Base-by-base conservation (phyloP, 2,797 vertebrate genomes). In the Falco novaeseelandiae region DNA sequence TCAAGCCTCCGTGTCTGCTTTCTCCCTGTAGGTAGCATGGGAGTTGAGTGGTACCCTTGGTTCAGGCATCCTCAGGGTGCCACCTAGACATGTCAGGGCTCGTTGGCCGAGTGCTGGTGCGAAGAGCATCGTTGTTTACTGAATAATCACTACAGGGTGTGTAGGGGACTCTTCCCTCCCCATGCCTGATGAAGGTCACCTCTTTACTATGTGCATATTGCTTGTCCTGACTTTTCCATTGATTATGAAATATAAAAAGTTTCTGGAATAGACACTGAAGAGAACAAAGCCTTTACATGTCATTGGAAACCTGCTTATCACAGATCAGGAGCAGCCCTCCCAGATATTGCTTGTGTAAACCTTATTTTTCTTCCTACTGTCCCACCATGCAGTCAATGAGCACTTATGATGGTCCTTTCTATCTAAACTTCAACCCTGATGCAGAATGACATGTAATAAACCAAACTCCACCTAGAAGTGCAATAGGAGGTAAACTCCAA, bases 281-380 rank as follows among this genome's bases (percentile, higher is more conserved):
- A 79, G 9, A 95, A 44, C 83, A 38, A 88, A 82, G 46, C 29
- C 78, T 42, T 96, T 93, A 72, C 73, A 87, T 26, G 11, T 94
- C 42, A 78, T 74, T 62, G 71, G 93, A 96, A 96, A 96, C 67
- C 63, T 95, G 26, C 63, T 96, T 8, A 85, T 90, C 29, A 82
- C 93, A 48, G 74, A 92, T 65, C 14, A 63, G 54, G 96, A 87
- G 63, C 65, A 5, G 27, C 8, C 54, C 7, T 93, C 90, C 48
- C 12, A 67, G 59, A 92, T 58, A 22, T 42, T 86, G 32, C 18
- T 76, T 22, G 58, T 89, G 73, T 80, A 97, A 95, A 69, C 4
- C 9, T 25, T 70, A 14, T 44, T 78, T 77, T 87, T 26, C 26
- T 55, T 73, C 27, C 18, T 57, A 13, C 34, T 49, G 40, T 42